A percentile compares a stretch with the other conserved stretches of the same genome.
Conservation (phyloP, 2,888 invertebrate genomes). For the Cerastis rubricosa region DNA sequence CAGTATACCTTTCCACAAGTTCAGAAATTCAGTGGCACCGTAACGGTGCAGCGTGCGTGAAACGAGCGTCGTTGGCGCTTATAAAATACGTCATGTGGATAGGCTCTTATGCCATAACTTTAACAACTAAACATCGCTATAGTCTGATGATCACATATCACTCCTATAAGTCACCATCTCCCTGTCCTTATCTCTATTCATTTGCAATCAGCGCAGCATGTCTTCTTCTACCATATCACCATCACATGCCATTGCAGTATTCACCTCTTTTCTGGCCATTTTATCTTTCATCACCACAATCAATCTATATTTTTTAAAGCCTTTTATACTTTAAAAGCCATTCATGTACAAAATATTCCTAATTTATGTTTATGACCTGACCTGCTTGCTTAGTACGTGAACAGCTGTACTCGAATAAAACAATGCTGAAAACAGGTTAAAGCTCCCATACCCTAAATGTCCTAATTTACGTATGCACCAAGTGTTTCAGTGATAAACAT, state of each 20-base stretch:
- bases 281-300: not conserved
- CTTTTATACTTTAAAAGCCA: not conserved
- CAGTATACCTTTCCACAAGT: no score
- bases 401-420: conserved; percentile 9
- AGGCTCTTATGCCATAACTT: not conserved
- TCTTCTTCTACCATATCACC: not conserved
- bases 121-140: not conserved
- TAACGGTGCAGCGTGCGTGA: no score
- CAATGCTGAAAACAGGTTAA: conserved; percentile 3
- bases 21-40: not conserved
- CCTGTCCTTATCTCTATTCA: not conserved
- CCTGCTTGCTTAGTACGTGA: conserved; percentile 9
- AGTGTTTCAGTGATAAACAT: conserved; percentile 15
- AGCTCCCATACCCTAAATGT: conserved; percentile 19
- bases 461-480: conserved; percentile 35
- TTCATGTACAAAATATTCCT: not conserved
- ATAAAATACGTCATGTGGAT: not conserved
- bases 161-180: not conserved
- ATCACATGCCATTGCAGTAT: not conserved
- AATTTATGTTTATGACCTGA: not conserved
- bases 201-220: not conserved
- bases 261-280: not conserved
- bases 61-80: no score
- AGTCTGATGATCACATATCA: not conserved
- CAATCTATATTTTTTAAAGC: not conserved